phyloP scores from a whole-genome alignment of 2,113 vertebrate species.

The Daboia siamensis region DNA sequence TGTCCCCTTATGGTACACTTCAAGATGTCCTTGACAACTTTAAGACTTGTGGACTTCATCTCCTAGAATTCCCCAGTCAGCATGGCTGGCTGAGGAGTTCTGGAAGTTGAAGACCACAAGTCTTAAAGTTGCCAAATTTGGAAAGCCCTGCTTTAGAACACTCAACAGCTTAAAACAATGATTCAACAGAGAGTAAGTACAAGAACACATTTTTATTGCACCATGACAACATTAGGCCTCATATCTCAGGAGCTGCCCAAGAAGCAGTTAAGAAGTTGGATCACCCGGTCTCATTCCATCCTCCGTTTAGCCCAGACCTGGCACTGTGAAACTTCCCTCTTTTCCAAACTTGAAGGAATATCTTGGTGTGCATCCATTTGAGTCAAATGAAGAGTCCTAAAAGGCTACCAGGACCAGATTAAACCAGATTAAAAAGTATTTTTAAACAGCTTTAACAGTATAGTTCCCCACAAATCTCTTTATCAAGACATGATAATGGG shows the following conservation, averaged over 20 bases:
- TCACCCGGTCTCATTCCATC: not conserved
- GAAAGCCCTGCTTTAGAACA: not conserved
- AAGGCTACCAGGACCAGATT: not conserved
- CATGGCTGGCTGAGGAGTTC: not conserved
- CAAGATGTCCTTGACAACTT: not conserved
- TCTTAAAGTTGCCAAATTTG: not conserved
- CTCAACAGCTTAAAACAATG: not conserved
- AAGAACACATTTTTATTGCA: not conserved
- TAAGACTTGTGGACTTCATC: not conserved
- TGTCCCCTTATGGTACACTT: not conserved
- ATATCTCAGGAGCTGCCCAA: not conserved
- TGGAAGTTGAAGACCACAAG: not conserved
- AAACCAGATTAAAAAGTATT: not conserved
- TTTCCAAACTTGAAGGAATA: not conserved
- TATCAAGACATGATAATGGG: not conserved
- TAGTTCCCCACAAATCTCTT: not conserved
- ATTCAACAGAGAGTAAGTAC: not conserved
- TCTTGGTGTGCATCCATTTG: not conserved
- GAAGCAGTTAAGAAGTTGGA: not conserved
- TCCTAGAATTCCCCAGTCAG: not conserved
- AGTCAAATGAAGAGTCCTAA: not conserved
- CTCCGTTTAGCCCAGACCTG: not conserved
- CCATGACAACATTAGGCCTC: not conserved
- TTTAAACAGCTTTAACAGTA: not conserved
- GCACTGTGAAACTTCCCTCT: not conserved